A percentile compares a stretch with the other conserved stretches of the same genome.
Conservation (phyloP, 1,140 invertebrate genomes). For the Medauroidea extradentata region DNA sequence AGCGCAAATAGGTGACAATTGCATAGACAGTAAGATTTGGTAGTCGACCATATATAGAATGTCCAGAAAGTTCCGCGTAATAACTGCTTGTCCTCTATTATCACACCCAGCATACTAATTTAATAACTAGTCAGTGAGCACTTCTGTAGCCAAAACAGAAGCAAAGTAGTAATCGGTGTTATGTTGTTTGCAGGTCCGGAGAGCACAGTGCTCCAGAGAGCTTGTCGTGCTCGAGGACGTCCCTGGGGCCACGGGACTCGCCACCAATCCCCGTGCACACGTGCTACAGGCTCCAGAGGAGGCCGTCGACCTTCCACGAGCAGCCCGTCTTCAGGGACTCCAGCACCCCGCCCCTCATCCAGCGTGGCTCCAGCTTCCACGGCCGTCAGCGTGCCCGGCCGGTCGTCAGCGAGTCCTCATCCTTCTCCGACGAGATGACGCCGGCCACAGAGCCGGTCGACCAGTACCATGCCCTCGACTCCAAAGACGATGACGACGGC, state of each 20-base stretch:
- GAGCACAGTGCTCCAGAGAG: not conserved
- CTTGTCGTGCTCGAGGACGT: not conserved
- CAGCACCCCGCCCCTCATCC: slow-evolving; percentile 38
- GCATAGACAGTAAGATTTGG: no score
- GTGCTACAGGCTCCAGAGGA: not conserved
- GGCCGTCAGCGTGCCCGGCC: slow-evolving; percentile 22
- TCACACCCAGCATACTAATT: no score
- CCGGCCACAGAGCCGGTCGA: not conserved
- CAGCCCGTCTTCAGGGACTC: slow-evolving; percentile 39
- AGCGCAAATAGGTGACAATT: no score
- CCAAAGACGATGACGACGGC: not conserved
- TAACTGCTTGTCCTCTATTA: no score
- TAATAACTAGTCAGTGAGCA: no score
- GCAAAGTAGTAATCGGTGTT: no score
- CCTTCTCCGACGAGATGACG: slow-evolving; percentile 24
- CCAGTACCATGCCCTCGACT: not conserved
- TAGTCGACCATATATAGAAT: no score
- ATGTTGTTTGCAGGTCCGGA: no score
- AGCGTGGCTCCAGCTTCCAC: slow-evolving; percentile 49
- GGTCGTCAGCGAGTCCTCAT: slow-evolving; percentile 15
- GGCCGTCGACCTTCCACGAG: slow-evolving; percentile 16
- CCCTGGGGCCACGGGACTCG: not conserved
- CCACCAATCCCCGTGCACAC: not conserved
- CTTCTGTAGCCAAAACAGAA: no score
- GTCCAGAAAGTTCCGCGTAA: no score